Evolutionary conservation across 2,888 invertebrate species (phyloP), one percentile per base, ranked within the genome.

Genomic region (Lepidonotus clava): DNA sequence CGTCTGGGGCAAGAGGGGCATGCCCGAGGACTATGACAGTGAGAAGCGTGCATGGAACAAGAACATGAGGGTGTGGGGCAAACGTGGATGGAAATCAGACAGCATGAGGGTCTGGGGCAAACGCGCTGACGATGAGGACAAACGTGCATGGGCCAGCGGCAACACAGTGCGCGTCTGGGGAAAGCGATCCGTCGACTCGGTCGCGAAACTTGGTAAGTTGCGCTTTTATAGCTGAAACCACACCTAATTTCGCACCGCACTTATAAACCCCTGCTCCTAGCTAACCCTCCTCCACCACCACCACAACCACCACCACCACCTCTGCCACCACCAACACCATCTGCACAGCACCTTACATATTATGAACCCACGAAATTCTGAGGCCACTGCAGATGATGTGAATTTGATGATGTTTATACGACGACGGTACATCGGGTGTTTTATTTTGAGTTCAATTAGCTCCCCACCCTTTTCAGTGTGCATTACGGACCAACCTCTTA

Each of bases 31-130:
- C 67, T 24, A 18, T n/a, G 77, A 56, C 5, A 80, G 76, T 2
- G 34, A 77, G 41, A 88, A 88, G 56, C 51, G 87, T 0, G 87
- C 46, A 14, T 88, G 88, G 88, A 87, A 80, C 34, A 83, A 87
- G 61, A 66, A 41, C 71, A 83, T 88, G 87, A 41, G 86, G 21
- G 83, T 87, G 67, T 88, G 88, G 88, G 88, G 88, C 67, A 88
- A 88, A 61, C 53, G 88, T 34, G 77, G 66, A 14, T 88, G 88
- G 88, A 41, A 71, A 8, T 32, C 38, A 76, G 85, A 88, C 41
- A 71, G 46, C 40, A 46, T 88, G 71, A 56, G 87, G 14, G 77
- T 85, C 21, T 88, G 88, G 88, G 88, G 88, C 67, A 88, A 88
- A 56, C 83, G 88, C 11, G 32, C 41, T 28, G 83, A 83, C 28